Evolutionary conservation across 2,113 vertebrate genomes (phyloP), one percentile per base, ranked within the genome.

Genomic region (Laticauda laticaudata): DNA sequence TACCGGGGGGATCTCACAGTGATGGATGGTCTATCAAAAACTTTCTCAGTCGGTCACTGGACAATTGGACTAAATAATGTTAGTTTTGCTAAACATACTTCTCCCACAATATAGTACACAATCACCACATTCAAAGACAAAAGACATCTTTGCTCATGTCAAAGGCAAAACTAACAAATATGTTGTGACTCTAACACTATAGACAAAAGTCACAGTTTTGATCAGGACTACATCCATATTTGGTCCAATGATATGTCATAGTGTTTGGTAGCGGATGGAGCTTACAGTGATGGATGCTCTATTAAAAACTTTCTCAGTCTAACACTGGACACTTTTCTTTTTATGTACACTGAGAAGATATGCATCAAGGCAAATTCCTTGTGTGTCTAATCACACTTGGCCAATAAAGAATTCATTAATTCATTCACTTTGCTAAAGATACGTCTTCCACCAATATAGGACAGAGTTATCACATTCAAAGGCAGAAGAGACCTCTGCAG

Each of bases 161-260:
- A 34, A 39, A 34, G 15, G 5, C 14, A 39, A 39, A 34, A 34
- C 14, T 5, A 75, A 29, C 45, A 89, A 75, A 75, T 20, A 39
- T 39, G 2, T 20, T 39, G 1, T 7, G 69, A 6, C 6, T 75
- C n/a, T 15, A 75, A 20, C 0, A 0, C 2, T 7, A 75, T 1
- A 34, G n/a, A 15, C 14, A 39, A 39, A 39, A 21, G 34, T 20
- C 69, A 39, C 18, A 1, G 2, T 53, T 53, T 53, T 53, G 51
- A 53, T 53, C 51, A 53, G 51, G 51, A 18, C 12, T 34, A 7
- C 10, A 8, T 18, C 39, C 5, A 21, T 11, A 54, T 88, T 75
- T 92, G 69, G 87, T 53, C 5, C 8, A 54, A 53, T 34, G 3
- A 2, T 89, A 10, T n/a, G 56, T 89, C 92, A 89, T 5, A 0